These are phyloP conservation scores for Pandemis cinnamomeana DNA, from an alignment of 2,888 invertebrate genomes.

Conservation along the genomic window DNA sequence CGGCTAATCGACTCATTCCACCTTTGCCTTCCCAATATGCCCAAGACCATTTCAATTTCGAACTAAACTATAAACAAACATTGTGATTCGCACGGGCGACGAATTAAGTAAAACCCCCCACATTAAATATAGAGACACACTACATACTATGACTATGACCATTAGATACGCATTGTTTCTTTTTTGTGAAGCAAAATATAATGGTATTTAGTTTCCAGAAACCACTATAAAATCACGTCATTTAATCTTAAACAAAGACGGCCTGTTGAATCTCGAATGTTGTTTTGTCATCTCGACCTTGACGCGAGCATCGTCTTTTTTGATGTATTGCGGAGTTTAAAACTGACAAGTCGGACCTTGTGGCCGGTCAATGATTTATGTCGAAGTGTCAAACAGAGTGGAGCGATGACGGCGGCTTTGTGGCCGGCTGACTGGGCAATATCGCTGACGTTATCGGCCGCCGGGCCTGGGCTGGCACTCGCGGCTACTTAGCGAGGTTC, in stretches of 20 bases:
- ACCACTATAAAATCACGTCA: constrained; percentile 10
- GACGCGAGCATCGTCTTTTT: constrained; percentile 11
- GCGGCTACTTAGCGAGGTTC: not conserved
- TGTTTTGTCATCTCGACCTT: constrained; percentile 20
- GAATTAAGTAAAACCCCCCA: not conserved
- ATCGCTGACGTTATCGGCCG: not conserved
- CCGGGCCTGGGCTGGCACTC: not conserved
- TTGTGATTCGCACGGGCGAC: not conserved
- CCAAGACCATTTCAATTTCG: not conserved
- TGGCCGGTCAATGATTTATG: constrained; percentile 4
- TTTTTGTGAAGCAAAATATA: not conserved
- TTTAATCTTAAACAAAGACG: constrained; percentile 2
- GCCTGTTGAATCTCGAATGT: constrained; percentile 1
- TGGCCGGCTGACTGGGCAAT: constrained; percentile 17
- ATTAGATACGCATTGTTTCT: not conserved
- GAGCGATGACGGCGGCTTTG: constrained; percentile 10
- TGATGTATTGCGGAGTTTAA: constrained; percentile 6
- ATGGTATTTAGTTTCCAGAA: constrained; percentile 9
- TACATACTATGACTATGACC: not conserved
- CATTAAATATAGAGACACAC: not conserved
- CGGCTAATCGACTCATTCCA: constrained; percentile 6
- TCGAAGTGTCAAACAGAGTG: constrained; percentile 3
- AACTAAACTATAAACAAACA: not conserved
- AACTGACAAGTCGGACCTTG: not conserved
- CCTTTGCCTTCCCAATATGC: not conserved